Base-by-base conservation (phyloP, 1,140 invertebrate genomes). In the Whitmania pigra region DNA sequence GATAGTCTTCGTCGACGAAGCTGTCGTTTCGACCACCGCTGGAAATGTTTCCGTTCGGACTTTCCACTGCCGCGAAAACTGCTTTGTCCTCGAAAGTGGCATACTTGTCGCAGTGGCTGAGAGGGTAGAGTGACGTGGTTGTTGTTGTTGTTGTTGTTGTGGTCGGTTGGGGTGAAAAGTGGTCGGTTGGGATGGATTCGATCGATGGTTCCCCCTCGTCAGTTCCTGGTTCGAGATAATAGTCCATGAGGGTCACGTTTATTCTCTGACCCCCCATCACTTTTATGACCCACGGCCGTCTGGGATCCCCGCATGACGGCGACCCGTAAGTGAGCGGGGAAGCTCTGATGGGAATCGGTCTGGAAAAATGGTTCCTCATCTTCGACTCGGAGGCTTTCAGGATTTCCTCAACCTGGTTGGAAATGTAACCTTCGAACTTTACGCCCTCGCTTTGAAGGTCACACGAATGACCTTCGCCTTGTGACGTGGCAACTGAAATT, bases 241-340 rank as follows among this genome's bases (percentile, higher is more conserved):
- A 68, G 63, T 72, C 60, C 54, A 53, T 43, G 20, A 72, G 60
- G 36, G 71, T 72, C 22, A 72, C 53, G 63, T 72, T 72, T 17
- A 72, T 49, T 18, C 31, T 57, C 71, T 72, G 71, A 40, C 71
- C 71, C n/a, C 15, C 20, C 25, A 60, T 55, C 25, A 67, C 60
- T 49, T 22, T 36, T 25, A 72, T 27, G 7, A 22, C 17, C 71
- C 71, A 72, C 57, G 71, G 71, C 2, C 57, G 57, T 15, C 57
- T 63, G 57, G 57, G 57, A 20, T 63, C 57, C 11, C 57, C 57
- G 36, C 71, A 72, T 2, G 60, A 18, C 25, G 63, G 60, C 5
- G 71, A 36, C 6, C 57, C 63, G 57, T 22, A 63, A 25, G 57
- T 25, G 9, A 31, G 29, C 4, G 57, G 57, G 13, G 29, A 25